Percentiles rank a stretch among this genome's conserved stretches.
Conservation (phyloP, 1,140 invertebrate genomes). For the Lepidotrigona ventralis region DNA sequence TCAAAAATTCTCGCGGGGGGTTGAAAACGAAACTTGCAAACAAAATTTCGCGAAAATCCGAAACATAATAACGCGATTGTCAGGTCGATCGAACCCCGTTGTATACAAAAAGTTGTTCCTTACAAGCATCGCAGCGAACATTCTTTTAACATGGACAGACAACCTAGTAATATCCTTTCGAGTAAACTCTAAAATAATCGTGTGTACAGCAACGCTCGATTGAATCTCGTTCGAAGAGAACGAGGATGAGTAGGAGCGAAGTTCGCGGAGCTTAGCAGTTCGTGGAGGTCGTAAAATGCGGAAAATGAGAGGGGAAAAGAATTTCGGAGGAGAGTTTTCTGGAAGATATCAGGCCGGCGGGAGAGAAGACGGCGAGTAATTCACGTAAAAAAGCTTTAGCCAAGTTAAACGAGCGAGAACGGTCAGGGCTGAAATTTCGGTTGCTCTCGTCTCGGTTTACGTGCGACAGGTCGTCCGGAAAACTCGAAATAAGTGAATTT, state of each 20-base stretch:
- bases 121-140: neutral
- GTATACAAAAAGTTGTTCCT: neutral
- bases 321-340: neutral
- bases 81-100: neutral
- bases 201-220: neutral
- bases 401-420: slow-evolving; percentile 30
- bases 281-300: neutral
- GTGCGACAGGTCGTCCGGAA: slow-evolving; percentile 16
- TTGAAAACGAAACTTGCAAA: too few species aligned
- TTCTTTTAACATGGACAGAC: neutral
- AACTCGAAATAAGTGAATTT: slow-evolving; percentile 42
- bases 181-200: neutral
- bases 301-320: neutral
- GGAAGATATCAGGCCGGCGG: neutral
- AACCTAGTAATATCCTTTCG: neutral
- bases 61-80: neutral
- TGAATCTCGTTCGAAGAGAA: neutral
- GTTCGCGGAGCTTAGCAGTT: neutral
- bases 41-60: too few species aligned
- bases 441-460: slow-evolving; percentile 27
- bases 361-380: neutral
- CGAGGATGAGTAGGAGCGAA: neutral
- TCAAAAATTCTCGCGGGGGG: too few species aligned
- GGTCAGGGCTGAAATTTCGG: slow-evolving; percentile 28
- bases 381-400: slow-evolving; percentile 17